A percentile compares a stretch with the other conserved stretches of the same genome.
Evolutionary conservation across 2,113 vertebrate species (phyloP).

Genomic region (Athene cunicularia): DNA sequence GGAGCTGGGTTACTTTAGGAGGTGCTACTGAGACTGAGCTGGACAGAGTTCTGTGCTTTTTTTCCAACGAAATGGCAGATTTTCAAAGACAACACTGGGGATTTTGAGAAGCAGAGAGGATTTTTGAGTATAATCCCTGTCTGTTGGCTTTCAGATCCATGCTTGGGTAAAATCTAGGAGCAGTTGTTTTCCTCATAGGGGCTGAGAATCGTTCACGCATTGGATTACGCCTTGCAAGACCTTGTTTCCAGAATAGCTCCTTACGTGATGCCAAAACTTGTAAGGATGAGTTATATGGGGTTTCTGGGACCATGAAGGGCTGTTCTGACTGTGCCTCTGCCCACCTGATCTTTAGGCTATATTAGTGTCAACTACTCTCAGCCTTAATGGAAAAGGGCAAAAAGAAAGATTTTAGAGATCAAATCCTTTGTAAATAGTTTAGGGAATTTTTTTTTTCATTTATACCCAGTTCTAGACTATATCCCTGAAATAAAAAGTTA

Average conservation of each 20-base stretch:
- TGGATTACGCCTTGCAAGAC: background rate
- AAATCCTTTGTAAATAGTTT: background rate
- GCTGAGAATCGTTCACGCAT: background rate
- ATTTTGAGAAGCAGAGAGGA: background rate
- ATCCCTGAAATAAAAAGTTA: background rate
- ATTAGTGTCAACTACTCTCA: background rate
- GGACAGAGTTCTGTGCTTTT: background rate
- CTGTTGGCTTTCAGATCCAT: background rate
- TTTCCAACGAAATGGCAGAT: background rate
- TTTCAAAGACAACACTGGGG: background rate
- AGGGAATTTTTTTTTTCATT: background rate
- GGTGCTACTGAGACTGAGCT: background rate
- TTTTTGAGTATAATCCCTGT: background rate
- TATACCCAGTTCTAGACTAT: background rate
- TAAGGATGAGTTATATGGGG: background rate
- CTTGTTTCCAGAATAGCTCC: background rate
- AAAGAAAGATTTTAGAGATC: background rate
- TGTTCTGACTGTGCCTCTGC: background rate
- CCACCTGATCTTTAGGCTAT: background rate
- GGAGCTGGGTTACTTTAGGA: background rate
- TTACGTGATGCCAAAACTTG: background rate
- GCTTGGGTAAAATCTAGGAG: background rate
- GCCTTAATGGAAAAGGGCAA: background rate
- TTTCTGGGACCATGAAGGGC: background rate
- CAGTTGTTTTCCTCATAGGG: background rate